Conservation (phyloP, 1,140 invertebrate genomes). For the Oscheius sp. region DNA sequence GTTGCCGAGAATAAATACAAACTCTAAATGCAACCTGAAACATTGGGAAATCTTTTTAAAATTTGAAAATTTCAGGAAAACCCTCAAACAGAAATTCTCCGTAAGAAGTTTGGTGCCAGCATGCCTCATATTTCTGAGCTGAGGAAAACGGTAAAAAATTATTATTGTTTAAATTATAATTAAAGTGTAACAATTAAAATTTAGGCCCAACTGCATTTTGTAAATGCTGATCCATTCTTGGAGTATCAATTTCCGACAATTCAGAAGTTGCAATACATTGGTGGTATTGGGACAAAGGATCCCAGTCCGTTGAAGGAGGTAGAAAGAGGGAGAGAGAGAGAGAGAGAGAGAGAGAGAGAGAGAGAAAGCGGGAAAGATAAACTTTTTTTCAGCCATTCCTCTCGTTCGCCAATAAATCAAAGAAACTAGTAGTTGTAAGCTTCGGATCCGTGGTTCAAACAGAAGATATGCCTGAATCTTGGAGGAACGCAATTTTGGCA, state of each 20-base stretch:
- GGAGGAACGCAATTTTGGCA: conserved; percentile 7
- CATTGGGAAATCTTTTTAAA: neutral
- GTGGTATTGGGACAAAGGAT: neutral
- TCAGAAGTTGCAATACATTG: conserved; percentile 3
- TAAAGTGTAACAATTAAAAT: neutral
- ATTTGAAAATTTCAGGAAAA: neutral
- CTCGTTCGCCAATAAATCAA: neutral
- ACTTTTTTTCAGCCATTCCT: neutral
- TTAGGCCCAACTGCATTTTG: neutral
- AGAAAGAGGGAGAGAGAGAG: no score
- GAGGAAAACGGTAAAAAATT: neutral
- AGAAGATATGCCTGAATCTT: neutral
- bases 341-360: no score
- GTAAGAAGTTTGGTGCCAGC: neutral
- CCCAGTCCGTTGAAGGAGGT: neutral
- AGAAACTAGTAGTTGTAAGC: conserved; percentile 2
- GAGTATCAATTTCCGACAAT: conserved; percentile 2
- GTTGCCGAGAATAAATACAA: no score
- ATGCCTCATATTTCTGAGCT: neutral
- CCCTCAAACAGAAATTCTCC: neutral
- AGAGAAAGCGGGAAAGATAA: no score
- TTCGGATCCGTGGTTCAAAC: conserved; percentile 10
- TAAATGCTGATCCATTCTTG: neutral
- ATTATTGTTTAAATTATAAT: neutral
- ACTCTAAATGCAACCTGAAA: neutral